Conservation (phyloP, 1,140 invertebrate species). For the Dryas iulia region DNA sequence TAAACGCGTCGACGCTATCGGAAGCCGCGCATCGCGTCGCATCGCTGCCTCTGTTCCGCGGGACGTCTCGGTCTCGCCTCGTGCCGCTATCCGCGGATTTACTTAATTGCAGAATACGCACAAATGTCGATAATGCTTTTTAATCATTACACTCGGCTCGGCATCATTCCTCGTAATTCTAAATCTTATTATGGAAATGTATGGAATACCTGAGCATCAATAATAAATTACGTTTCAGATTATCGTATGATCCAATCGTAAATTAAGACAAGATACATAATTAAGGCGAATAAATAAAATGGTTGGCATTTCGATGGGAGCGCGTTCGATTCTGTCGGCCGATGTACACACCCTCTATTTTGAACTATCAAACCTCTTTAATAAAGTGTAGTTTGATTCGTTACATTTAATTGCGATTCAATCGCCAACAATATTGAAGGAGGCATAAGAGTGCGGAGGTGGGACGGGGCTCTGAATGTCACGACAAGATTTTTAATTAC, state of each 20-base stretch:
- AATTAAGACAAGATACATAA: constrained; percentile 81
- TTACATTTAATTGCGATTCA: constrained; percentile 78
- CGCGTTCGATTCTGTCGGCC: constrained; percentile 70
- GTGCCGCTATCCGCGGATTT: constrained; percentile 49
- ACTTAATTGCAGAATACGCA: constrained; percentile 75
- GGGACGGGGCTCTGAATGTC: constrained; percentile 74
- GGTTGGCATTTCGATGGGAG: constrained; percentile 79
- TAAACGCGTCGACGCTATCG: constrained; percentile 75
- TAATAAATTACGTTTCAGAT: constrained; percentile 78
- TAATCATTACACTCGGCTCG: constrained; percentile 58
- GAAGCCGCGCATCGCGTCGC: constrained; percentile 65
- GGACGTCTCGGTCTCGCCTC: too few relatives aligned
- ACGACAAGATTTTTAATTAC: constrained; percentile 81
- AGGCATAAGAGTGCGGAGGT: constrained; percentile 72
- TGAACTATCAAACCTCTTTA: constrained; percentile 74
- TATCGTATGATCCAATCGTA: constrained; percentile 80
- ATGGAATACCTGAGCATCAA: constrained; percentile 74
- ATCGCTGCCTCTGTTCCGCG: constrained; percentile 43
- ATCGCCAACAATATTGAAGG: constrained; percentile 77
- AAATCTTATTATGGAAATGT: constrained; percentile 78
- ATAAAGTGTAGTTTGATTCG: constrained; percentile 79
- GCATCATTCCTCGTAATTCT: constrained; percentile 68
- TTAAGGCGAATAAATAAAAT: constrained; percentile 80
- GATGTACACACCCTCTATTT: constrained; percentile 63
- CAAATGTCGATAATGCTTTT: constrained; percentile 73